A percentile compares a stretch with the other conserved stretches of the same genome.
Evolutionary conservation across 2,797 vertebrate genomes (phyloP).

Genomic region (Protonibea diacanthus): DNA sequence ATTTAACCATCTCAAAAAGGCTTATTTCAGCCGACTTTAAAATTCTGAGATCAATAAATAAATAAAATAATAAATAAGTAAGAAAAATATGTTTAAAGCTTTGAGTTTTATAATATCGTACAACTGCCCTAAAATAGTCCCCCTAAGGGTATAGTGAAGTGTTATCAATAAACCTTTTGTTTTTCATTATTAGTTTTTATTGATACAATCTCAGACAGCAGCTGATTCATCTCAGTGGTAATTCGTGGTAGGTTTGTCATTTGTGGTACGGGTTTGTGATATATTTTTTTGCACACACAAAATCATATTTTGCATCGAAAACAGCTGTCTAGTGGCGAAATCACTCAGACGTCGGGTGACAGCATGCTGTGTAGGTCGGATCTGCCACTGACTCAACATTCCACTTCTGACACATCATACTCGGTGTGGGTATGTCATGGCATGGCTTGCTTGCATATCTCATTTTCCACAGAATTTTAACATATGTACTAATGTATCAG

Average conservation of each 20-base stretch:
- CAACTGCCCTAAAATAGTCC: neutral
- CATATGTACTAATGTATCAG: neutral
- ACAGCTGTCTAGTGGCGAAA: neutral
- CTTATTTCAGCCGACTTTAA: too few species aligned
- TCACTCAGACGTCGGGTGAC: neutral
- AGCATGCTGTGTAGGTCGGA: slow-evolving; percentile 2
- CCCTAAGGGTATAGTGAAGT: neutral
- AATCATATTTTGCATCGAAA: neutral
- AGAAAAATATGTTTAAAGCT: neutral
- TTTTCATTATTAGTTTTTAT: too few species aligned
- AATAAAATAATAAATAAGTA: neutral
- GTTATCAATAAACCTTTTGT: neutral
- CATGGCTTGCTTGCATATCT: neutral
- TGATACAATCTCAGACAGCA: too few species aligned
- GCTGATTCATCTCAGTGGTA: neutral
- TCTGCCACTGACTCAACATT: slow-evolving; percentile 37
- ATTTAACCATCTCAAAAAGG: neutral
- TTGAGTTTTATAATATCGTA: neutral
- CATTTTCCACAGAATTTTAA: neutral
- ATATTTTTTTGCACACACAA: neutral
- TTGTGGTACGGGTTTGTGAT: neutral
- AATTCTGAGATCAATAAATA: neutral
- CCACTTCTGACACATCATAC: slow-evolving; percentile 32
- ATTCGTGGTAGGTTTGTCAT: neutral
- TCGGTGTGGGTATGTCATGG: slow-evolving; percentile 5